Base-by-base conservation (phyloP, 2,797 vertebrate genomes). In the Lagodon rhomboides region DNA sequence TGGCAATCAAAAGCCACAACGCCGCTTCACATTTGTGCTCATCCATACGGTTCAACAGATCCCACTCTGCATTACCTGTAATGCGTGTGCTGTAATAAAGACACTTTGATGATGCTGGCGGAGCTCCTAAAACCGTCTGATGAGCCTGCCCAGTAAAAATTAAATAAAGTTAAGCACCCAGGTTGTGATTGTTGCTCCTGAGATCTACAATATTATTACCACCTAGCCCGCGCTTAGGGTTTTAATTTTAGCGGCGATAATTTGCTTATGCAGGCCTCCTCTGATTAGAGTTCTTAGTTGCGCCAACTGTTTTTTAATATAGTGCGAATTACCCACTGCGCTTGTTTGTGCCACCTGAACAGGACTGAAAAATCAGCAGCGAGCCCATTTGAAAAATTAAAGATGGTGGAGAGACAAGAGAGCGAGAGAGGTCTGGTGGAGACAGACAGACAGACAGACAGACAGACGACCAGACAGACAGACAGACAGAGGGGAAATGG, bases 221-320 rank as follows among this genome's bases (percentile, higher is more conserved):
- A 76, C 91, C 90, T 67, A 86, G 89, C 82, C 85, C 66, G 62
- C 82, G 86, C 95, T 95, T 79, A 93, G 95, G 93, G 94, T 96
- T 98, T 98, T 98, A 98, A 99, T 99, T 98, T 97, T 38, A 38
- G 96, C 96, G 94, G 96, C 96, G 96, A 97, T 98, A 97, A 98
- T 98, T 97, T 98, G 96, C 96, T 96, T 96, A 95, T 95, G 95
- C 95, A 96, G 95, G 94, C 95, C 95, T 97, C 95, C 90, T 73
- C 94, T 97, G 97, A 97, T 97, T 97, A 97, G 95, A 96, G 93
- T 95, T 97, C 96, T 97, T 94, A 96, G 96, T 95, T 95, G 96
- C 95, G 95, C 95, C 96, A 96, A 96, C 97, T 96, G 96, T 98
- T 98, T 98, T 98, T 96, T 96, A 97, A 98, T 97, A 96, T 97